phyloP scores from a whole-genome alignment of 2,797 vertebrate species.

The Onychomys torridus region DNA sequence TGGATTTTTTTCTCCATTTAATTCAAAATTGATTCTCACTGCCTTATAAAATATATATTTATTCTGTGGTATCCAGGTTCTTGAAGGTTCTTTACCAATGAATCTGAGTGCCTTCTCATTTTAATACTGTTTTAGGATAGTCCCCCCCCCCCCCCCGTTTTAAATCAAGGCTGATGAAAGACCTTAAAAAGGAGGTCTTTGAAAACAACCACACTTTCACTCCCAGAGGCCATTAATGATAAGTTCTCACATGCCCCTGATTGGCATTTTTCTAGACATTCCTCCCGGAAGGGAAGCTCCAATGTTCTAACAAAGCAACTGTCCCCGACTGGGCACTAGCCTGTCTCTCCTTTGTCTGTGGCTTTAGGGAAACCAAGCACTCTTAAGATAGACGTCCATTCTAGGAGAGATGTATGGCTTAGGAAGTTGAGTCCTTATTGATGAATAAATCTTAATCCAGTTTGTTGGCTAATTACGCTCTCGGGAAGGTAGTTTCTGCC shows the following conservation, averaged over 20 bases:
- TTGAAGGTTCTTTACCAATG: neutral
- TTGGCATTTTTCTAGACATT: conserved; percentile 58
- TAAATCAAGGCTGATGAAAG: neutral
- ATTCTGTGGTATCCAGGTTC: neutral
- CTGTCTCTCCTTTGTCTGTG: conserved; percentile 62
- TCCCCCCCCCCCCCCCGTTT: too few relatives aligned
- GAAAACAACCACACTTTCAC: neutral
- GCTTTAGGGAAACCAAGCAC: neutral
- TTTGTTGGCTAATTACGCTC: conserved; percentile 76
- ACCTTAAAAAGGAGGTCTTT: conserved; percentile 10
- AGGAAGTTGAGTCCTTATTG: conserved; percentile 73
- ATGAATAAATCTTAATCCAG: conserved; percentile 77
- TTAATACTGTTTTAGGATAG: conserved; percentile 37
- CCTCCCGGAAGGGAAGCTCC: neutral
- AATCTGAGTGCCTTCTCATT: conserved; percentile 42
- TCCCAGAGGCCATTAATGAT: neutral
- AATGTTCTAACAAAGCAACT: conserved; percentile 50
- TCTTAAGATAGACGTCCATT: conserved; percentile 53
- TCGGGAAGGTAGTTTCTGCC: conserved; percentile 53
- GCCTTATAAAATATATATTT: conserved; percentile 10
- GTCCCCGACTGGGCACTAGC: neutral
- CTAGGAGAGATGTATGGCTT: conserved; percentile 58
- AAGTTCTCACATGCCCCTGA: neutral
- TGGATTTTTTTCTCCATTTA: neutral
- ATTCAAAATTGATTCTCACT: conserved; percentile 39